Evolutionary conservation across 2,797 vertebrate genomes (phyloP).

Genomic region (Semaprochilodus insignis): DNA sequence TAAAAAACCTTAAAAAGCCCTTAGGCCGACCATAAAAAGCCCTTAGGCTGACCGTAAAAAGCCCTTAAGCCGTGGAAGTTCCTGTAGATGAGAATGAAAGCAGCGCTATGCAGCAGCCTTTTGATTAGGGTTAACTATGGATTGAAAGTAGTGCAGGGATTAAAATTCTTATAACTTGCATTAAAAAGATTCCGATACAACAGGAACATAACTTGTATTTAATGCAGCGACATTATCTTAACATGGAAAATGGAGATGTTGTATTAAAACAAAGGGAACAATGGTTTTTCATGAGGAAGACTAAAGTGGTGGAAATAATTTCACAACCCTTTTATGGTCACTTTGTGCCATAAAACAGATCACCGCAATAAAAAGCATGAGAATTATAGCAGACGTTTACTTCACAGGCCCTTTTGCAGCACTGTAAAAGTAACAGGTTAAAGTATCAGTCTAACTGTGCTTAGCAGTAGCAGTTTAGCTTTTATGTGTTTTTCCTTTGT

Average conservation of each 20-base stretch:
- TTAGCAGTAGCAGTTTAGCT: not conserved
- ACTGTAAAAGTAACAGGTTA: not conserved
- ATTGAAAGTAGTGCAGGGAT: not conserved
- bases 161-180: not conserved
- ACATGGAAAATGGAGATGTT: not conserved
- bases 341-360: slow-evolving; percentile 60
- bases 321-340: slow-evolving; percentile 66
- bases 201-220: not conserved
- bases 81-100: not conserved
- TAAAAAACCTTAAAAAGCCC: not conserved
- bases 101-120: not conserved
- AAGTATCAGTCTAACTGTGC: not conserved
- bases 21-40: no score
- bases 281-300: not conserved
- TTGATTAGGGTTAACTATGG: no score
- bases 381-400: not conserved
- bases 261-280: not conserved
- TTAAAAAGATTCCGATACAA: not conserved
- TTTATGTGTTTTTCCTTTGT: not conserved
- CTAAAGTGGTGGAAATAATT: slow-evolving; percentile 34
- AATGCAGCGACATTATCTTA: not conserved
- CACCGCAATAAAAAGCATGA: slow-evolving; percentile 13
- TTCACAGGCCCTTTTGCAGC: slow-evolving; percentile 5
- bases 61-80: not conserved
- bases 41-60: no score